Conservation (phyloP, 2,888 invertebrate species). For the Monochamus alternatus region DNA sequence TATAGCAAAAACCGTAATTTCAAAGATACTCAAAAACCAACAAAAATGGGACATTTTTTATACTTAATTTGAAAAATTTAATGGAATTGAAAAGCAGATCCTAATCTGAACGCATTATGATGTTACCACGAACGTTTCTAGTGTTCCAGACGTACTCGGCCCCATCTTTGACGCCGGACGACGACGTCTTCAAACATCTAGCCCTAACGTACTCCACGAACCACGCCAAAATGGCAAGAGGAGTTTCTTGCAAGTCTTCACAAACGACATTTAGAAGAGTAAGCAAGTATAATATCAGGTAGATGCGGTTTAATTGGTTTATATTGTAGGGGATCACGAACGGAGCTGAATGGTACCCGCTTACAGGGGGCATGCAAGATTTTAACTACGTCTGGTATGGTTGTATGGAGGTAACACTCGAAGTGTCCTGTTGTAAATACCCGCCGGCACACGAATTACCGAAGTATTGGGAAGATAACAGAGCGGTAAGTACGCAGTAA, state of each 20-base stretch:
- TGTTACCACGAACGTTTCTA: background rate
- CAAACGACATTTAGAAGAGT: constrained; percentile 81
- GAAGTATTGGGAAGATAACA: constrained; percentile 92
- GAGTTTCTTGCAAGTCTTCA: constrained; percentile 86
- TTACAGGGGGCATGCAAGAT: constrained; percentile 94
- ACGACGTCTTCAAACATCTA: constrained; percentile 92
- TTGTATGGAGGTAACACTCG: constrained; percentile 95
- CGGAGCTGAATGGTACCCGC: constrained; percentile 94
- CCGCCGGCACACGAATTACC: constrained; percentile 86
- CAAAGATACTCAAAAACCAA: no score
- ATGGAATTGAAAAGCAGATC: no score
- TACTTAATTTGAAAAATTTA: no score
- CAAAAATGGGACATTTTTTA: background rate
- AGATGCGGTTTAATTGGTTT: background rate
- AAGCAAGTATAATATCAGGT: constrained; percentile 35
- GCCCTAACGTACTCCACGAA: constrained; percentile 89
- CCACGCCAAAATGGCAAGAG: constrained; percentile 91
- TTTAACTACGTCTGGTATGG: constrained; percentile 95
- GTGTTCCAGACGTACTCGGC: constrained; percentile 87
- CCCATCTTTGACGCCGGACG: constrained; percentile 91
- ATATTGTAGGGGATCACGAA: constrained; percentile 87
- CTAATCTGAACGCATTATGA: no score
- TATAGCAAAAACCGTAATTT: no score
- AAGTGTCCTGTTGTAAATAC: constrained; percentile 95
- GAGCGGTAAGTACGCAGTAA: constrained; percentile 75